These are phyloP conservation scores for Chrosomus eos DNA, from an alignment of 2,797 vertebrate genomes.

Conservation along the genomic window DNA sequence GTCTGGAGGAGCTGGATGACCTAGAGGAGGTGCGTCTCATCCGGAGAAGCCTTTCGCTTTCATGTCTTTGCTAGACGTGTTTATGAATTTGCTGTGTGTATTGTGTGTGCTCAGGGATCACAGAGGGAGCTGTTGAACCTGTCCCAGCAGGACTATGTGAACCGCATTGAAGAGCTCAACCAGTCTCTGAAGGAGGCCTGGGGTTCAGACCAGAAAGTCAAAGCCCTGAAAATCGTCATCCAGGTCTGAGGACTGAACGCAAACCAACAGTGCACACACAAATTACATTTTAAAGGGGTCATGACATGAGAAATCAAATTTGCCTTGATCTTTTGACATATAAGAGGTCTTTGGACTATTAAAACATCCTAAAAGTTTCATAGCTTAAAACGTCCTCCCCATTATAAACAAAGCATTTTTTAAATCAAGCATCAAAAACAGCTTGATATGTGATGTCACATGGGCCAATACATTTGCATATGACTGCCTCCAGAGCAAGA, in stretches of 20 bases:
- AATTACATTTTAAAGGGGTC: background rate
- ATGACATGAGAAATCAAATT: background rate
- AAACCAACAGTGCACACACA: background rate
- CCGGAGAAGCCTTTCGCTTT: background rate
- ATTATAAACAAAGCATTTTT: background rate
- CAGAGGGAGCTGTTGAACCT: slow-evolving; percentile 95
- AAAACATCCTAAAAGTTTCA: background rate
- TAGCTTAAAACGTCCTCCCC: background rate
- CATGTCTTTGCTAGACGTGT: background rate
- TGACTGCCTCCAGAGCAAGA: too few relatives aligned
- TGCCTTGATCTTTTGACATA: background rate
- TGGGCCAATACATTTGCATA: too few relatives aligned
- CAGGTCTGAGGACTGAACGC: slow-evolving; percentile 80
- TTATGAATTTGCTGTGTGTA: slow-evolving; percentile 47
- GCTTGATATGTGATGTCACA: background rate
- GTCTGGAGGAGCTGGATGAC: slow-evolving; percentile 95
- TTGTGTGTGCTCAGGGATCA: slow-evolving; percentile 82
- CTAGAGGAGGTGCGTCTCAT: slow-evolving; percentile 89
- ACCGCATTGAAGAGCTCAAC: slow-evolving; percentile 95
- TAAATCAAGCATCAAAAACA: background rate
- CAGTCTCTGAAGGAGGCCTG: slow-evolving; percentile 97
- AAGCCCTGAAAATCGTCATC: slow-evolving; percentile 97
- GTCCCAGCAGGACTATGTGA: slow-evolving; percentile 96
- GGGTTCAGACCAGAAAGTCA: slow-evolving; percentile 98
- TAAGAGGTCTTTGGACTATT: background rate